A percentile compares a stretch with the other conserved stretches of the same genome.
Conservation (phyloP, 2,113 vertebrate genomes). For the Tringa solitaria region DNA sequence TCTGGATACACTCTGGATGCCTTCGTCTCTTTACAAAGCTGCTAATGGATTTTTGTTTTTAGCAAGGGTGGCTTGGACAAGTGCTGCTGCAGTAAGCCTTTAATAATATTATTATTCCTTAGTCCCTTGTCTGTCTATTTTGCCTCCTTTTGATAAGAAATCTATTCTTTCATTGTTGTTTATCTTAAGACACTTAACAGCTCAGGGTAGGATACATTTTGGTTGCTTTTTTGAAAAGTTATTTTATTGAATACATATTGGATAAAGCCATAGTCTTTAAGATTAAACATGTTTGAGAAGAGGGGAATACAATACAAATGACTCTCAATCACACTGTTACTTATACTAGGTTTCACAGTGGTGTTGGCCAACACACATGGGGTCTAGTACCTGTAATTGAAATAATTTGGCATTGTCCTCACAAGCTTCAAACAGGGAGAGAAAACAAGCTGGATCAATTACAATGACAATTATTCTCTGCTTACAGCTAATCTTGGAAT, state of each 20-base stretch:
- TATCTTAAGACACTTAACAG: not conserved
- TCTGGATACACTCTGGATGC: not conserved
- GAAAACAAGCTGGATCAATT: not conserved
- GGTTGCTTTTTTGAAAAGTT: not conserved
- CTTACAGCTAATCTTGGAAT: not conserved
- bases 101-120: not conserved
- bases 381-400: not conserved
- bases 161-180: not conserved
- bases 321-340: not conserved
- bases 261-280: not conserved
- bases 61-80: not conserved
- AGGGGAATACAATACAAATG: not conserved
- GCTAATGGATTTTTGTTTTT: not conserved
- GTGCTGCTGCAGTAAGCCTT: not conserved
- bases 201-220: not conserved
- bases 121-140: not conserved
- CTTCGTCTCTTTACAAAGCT: not conserved
- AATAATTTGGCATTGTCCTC: not conserved
- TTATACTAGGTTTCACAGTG: not conserved
- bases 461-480: not conserved
- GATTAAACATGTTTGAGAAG: not conserved
- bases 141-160: not conserved
- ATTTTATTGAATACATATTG: not conserved
- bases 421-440: not conserved
- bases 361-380: rapidly evolving